Evolutionary conservation across 2,113 vertebrate species (phyloP), one percentile per base, ranked within the genome.

Genomic region (Lagopus muta): DNA sequence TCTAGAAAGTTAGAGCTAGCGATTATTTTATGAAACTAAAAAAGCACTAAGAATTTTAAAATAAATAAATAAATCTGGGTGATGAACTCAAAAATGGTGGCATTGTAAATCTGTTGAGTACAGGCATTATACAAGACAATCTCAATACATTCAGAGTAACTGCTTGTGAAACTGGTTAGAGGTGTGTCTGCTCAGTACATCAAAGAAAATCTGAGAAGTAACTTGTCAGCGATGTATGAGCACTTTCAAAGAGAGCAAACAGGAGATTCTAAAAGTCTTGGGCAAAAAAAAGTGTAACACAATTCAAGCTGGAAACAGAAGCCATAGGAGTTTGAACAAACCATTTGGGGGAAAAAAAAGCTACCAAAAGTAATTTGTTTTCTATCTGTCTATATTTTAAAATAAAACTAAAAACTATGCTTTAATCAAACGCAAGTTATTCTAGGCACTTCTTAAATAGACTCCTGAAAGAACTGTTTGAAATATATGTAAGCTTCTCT

Each of bases 141-240:
- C 48, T 92, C 58, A 76, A 82, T 18, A 24, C 55, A 65, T 93
- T 72, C 78, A 88, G 25, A 82, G 36, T n/a, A 15, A 20, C 15
- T 76, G 40, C 71, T 94, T 85, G 71, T 72, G 93, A 93, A 94
- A 96, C 78, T 43, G 67, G 87, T 91, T 54, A 88, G 87, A 82
- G 48, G 67, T 36, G 74, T 76, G 48, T 69, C 54, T 54, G 36
- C 43, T 93, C 74, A 72, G 43, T 79, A 84, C 76, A 84, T 93
- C 65, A 92, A 86, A 90, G 30, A 64, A 86, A 86, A 92, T 84
- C 34, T 87, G 73, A 84, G 66, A 86, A 61, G 42, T 89, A 73
- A 64, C 73, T 86, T 89, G 89, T 93, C 74, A 93, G 86, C 69
- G 43, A 60, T 77, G 36, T 67, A 74, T 0, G 3, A 94, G 42